These are phyloP conservation scores for Hipparchia semele DNA, from an alignment of 2,888 invertebrate species.

Conservation along the genomic window DNA sequence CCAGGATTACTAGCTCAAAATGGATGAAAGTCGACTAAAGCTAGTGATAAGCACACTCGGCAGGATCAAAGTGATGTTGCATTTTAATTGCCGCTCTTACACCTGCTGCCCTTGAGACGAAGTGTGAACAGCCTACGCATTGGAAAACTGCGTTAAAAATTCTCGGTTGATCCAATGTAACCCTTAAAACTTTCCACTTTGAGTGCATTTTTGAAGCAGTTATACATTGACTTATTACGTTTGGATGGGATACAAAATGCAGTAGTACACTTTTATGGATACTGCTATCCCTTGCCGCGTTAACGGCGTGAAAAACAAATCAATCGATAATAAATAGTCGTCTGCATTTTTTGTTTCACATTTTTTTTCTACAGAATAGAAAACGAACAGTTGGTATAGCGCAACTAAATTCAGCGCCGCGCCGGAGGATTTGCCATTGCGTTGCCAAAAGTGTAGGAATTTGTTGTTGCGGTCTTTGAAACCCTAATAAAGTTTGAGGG, in stretches of 20 bases:
- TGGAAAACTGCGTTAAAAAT: slow-evolving; percentile 20
- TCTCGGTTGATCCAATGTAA: not conserved
- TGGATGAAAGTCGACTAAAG: slow-evolving; percentile 18
- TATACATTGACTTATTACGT: not conserved
- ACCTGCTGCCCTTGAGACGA: slow-evolving; percentile 40
- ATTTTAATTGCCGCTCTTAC: slow-evolving; percentile 66
- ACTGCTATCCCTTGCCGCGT: not conserved
- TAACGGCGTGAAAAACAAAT: not conserved
- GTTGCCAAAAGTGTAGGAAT: no score
- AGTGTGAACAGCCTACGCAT: slow-evolving; percentile 26
- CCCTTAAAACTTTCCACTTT: not conserved
- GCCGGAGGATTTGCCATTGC: no score
- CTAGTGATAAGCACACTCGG: slow-evolving; percentile 28
- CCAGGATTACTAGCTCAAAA: slow-evolving; percentile 13
- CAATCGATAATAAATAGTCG: not conserved
- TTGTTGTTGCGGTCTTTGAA: no score
- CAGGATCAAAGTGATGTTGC: slow-evolving; percentile 58
- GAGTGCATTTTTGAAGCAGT: not conserved
- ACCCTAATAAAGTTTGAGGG: no score
- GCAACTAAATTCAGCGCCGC: no score
- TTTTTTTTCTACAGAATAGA: no score
- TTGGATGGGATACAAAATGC: not conserved
- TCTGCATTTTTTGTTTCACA: no score
- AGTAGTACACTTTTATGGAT: slow-evolving; percentile 6
- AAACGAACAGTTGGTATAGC: no score